phyloP scores from a whole-genome alignment of 2,113 vertebrate species.

The Baryphthengus martii region DNA sequence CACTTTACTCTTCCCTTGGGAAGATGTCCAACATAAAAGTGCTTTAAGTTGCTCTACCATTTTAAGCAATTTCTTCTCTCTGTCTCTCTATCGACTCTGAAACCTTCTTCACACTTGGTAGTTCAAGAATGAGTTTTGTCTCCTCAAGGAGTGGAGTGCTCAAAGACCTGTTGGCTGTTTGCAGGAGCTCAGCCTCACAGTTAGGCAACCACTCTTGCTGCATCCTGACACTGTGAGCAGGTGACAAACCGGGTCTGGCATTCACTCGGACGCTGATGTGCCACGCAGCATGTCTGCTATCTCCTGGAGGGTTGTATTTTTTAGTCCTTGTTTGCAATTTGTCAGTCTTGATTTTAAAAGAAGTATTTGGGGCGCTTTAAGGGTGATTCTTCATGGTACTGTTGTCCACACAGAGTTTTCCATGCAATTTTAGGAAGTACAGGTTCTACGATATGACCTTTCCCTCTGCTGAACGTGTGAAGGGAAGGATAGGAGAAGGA shows the following conservation, averaged over 20 bases:
- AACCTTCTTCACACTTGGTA: neutral
- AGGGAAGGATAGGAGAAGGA: neutral
- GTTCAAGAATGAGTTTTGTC: neutral
- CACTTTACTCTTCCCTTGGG: neutral
- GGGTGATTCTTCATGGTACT: neutral
- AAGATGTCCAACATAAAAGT: neutral
- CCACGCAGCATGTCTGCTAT: rapidly evolving
- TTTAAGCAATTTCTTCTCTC: neutral
- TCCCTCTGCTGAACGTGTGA: rapidly evolving
- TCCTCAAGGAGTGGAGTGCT: neutral
- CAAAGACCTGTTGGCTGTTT: neutral
- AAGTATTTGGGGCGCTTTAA: neutral
- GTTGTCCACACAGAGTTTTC: neutral
- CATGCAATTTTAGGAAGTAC: neutral
- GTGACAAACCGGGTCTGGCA: rapidly evolving
- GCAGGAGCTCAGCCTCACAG: neutral
- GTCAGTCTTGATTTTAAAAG: neutral
- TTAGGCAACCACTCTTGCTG: neutral
- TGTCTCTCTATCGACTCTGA: neutral
- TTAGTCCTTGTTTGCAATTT: neutral
- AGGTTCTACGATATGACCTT: neutral
- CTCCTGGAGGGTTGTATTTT: neutral
- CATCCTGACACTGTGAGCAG: neutral
- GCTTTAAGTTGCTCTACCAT: neutral
- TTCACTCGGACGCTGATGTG: rapidly evolving